These are phyloP conservation scores for Hydra vulgaris DNA, from an alignment of 30 jellyfish, hydroid and myxozoan genomes.

Conservation along the genomic window DNA sequence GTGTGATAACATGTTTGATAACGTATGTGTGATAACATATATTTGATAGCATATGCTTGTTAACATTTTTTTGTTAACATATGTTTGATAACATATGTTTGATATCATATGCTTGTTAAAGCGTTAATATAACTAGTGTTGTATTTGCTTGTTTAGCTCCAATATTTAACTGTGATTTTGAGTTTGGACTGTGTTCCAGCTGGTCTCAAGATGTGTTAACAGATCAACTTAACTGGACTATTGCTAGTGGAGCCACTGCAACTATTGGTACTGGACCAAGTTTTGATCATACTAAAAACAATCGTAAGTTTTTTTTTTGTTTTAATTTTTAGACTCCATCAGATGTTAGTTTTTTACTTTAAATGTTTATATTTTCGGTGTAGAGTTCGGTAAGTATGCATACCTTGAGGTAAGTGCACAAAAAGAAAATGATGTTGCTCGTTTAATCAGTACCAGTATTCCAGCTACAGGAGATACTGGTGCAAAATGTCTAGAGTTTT, in stretches of 20 bases:
- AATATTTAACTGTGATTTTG: constrained; percentile 57
- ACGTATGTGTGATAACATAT: too few relatives aligned
- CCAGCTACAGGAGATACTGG: constrained; percentile 74
- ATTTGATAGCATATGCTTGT: too few relatives aligned
- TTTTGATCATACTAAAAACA: constrained; percentile 69
- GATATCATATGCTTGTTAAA: too few relatives aligned
- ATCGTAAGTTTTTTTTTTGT: constrained; percentile 40
- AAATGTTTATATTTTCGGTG: too few relatives aligned
- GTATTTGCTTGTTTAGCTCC: constrained; percentile 18
- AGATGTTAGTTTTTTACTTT: too few relatives aligned
- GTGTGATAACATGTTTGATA: too few relatives aligned
- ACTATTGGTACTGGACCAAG: constrained; percentile 90
- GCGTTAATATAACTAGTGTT: too few relatives aligned
- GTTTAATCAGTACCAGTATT: constrained; percentile 49
- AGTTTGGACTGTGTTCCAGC: constrained; percentile 53
- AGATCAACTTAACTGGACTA: constrained; percentile 76
- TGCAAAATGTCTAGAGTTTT: constrained; percentile 70
- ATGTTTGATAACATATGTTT: too few relatives aligned
- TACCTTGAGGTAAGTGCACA: constrained; percentile 54
- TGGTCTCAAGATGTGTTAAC: constrained; percentile 68
- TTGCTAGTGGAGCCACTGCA: constrained; percentile 54
- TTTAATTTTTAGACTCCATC: too few relatives aligned
- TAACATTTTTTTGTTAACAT: too few relatives aligned
- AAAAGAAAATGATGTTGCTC: constrained; percentile 89
- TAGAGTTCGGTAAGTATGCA: too few relatives aligned